Conservation (phyloP, 2,888 invertebrate genomes). For the Tachina grossa region DNA sequence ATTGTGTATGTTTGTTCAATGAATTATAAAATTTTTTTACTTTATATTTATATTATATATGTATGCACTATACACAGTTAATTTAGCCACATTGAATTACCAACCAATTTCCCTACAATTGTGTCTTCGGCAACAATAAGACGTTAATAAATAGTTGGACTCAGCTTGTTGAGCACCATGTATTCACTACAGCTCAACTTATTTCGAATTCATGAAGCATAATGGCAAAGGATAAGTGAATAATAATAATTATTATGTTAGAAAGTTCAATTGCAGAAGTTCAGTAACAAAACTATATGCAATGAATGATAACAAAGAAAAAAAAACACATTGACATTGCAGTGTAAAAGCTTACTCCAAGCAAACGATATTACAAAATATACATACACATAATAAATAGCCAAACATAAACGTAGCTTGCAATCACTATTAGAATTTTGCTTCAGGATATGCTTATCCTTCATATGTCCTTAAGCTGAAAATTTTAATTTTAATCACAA, state of each 20-base stretch:
- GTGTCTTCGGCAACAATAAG: conserved; percentile 14
- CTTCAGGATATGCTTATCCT: too few relatives aligned
- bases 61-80: conserved; percentile 5
- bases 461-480: too few relatives aligned
- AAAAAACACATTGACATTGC: too few relatives aligned
- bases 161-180: background rate
- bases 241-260: background rate
- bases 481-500: too few relatives aligned
- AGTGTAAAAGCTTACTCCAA: too few relatives aligned
- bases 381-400: too few relatives aligned
- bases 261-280: background rate
- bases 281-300: too few relatives aligned
- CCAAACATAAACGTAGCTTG: too few relatives aligned
- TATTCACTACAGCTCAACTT: background rate
- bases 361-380: too few relatives aligned
- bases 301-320: too few relatives aligned
- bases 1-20: conserved; percentile 4
- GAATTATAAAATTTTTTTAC: conserved; percentile 5
- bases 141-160: background rate
- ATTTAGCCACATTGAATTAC: conserved; percentile 37
- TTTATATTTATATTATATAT: too few relatives aligned
- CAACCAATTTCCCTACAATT: conserved; percentile 26
- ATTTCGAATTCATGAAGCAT: conserved; percentile 9
- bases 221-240: background rate
- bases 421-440: too few relatives aligned